Conservation (phyloP, 2,797 vertebrate genomes). For the Oryzias dopingdopingensis region DNA sequence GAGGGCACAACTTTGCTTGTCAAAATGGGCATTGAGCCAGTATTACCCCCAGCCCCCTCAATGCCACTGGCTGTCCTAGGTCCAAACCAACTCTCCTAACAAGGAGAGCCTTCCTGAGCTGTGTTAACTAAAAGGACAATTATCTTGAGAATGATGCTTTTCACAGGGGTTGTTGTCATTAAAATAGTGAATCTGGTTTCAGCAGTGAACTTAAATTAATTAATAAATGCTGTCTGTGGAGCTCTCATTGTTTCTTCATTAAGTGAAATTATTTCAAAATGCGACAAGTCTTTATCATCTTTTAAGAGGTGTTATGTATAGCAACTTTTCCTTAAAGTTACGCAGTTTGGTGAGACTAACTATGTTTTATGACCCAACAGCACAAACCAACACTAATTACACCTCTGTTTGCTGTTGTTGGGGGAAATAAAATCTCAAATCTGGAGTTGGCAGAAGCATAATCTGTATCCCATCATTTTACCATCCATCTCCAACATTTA, state of each 20-base stretch:
- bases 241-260: constrained; percentile 82
- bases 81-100: constrained; percentile 79
- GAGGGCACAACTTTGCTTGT: constrained; percentile 84
- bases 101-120: constrained; percentile 78
- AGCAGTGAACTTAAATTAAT: constrained; percentile 82
- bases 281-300: constrained; percentile 54
- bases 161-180: constrained; percentile 84
- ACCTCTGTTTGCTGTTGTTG: constrained; percentile 43
- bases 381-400: constrained; percentile 6
- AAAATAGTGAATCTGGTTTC: constrained; percentile 85
- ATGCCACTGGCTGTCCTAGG: constrained; percentile 79
- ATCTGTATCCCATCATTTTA: constrained; percentile 27
- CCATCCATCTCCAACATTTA: constrained; percentile 50
- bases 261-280: constrained; percentile 79
- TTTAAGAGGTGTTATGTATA: constrained; percentile 26
- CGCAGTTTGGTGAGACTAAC: constrained; percentile 22
- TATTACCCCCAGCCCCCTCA: constrained; percentile 68
- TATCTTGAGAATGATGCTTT: constrained; percentile 86
- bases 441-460: constrained; percentile 13
- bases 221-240: constrained; percentile 82
- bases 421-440: not conserved
- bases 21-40: constrained; percentile 81
- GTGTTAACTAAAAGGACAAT: constrained; percentile 88
- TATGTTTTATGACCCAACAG: not conserved
- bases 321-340: constrained; percentile 34